phyloP scores from a whole-genome alignment of 2,113 vertebrate species.

The Pleuronectes platessa region DNA sequence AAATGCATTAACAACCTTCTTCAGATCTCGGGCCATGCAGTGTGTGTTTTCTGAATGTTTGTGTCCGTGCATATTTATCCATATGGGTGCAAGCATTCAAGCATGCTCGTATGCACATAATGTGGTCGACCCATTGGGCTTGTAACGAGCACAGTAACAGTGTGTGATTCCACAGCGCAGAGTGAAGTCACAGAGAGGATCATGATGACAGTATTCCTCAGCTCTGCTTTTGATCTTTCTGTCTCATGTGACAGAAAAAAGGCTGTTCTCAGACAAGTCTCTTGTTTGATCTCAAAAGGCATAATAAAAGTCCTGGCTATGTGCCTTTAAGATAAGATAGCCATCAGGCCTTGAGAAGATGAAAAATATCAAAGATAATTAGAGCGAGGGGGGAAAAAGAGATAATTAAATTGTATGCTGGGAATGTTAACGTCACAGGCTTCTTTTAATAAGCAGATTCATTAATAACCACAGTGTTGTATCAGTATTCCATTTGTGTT shows the following conservation, averaged over 20 bases:
- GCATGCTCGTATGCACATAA: slow-evolving; percentile 24
- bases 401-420: slow-evolving; percentile 74
- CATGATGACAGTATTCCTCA: slow-evolving; percentile 64
- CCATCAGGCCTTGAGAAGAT: slow-evolving; percentile 70
- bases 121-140: slow-evolving; percentile 5
- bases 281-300: slow-evolving; percentile 65
- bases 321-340: slow-evolving; percentile 70
- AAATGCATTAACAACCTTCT: slow-evolving; percentile 46
- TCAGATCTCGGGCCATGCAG: slow-evolving; percentile 10
- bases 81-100: slow-evolving; percentile 27
- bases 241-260: slow-evolving; percentile 66
- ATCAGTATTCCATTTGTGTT: slow-evolving; percentile 72
- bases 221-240: slow-evolving; percentile 67
- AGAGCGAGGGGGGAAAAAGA: slow-evolving; percentile 61
- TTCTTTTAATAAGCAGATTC: slow-evolving; percentile 73
- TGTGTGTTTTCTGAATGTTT: slow-evolving; percentile 20
- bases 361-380: slow-evolving; percentile 78
- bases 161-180: slow-evolving; percentile 42
- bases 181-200: slow-evolving; percentile 64
- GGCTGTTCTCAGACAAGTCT: slow-evolving; percentile 55
- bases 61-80: slow-evolving; percentile 13
- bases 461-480: slow-evolving; percentile 71
- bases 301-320: slow-evolving; percentile 65
- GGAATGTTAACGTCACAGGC: slow-evolving; percentile 63
- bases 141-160: slow-evolving; percentile 22